Evolutionary conservation across 1,140 invertebrate species (phyloP).

Genomic region (Lepidurus couesii): DNA sequence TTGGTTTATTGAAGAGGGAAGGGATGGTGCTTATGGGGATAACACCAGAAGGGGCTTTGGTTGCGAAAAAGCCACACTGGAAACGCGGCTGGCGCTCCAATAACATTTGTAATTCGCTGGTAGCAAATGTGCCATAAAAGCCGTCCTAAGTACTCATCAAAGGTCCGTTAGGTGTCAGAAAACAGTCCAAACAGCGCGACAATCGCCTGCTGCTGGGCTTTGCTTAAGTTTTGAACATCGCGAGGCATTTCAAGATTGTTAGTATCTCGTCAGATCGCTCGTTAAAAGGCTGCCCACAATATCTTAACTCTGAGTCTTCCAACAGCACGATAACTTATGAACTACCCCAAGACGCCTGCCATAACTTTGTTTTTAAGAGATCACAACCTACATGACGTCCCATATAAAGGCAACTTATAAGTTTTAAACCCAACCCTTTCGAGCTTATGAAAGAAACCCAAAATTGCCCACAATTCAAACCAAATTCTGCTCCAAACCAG

Average conservation of each 20-base stretch:
- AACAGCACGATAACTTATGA: neutral
- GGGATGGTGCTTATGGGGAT: neutral
- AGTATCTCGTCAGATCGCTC: neutral
- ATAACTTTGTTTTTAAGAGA: too few relatives aligned
- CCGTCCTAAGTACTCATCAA: conserved; percentile 3
- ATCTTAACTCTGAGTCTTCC: neutral
- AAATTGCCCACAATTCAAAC: neutral
- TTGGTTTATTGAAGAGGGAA: neutral
- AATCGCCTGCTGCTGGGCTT: conserved; percentile 9
- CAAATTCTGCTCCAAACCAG: neutral
- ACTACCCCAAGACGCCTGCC: neutral
- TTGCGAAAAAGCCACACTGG: neutral
- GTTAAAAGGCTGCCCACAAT: neutral
- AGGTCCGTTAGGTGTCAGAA: conserved; percentile 7
- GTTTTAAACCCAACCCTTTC: neutral
- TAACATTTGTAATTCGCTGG: conserved; percentile 15
- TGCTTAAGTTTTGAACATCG: neutral
- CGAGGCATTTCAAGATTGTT: conserved; percentile 6
- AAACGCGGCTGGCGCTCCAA: conserved; percentile 4
- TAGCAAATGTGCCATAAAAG: conserved; percentile 15
- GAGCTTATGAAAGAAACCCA: neutral
- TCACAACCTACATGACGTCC: too few relatives aligned
- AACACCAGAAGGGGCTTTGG: neutral
- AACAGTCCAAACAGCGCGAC: conserved; percentile 18
- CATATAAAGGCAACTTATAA: too few relatives aligned